Conservation (phyloP, 2,888 invertebrate species). For the Chymomyza caudatula region DNA sequence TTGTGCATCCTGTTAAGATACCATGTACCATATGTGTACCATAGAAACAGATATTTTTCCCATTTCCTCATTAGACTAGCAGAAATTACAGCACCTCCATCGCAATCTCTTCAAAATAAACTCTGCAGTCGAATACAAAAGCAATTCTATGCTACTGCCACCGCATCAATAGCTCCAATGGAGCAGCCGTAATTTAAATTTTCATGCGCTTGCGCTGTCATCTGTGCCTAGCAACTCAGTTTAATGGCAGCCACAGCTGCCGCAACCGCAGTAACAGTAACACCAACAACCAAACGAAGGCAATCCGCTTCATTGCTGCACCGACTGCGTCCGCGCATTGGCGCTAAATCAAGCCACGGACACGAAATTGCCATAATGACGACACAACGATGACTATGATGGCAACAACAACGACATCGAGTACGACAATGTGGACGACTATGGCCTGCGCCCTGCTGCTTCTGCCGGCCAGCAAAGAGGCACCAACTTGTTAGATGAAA, state of each 20-base stretch:
- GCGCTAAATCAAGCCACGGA: conserved; percentile 69
- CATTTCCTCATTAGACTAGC: not conserved
- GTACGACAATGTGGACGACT: not conserved
- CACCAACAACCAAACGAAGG: not conserved
- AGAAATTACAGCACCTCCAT: not conserved
- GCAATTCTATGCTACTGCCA: not conserved
- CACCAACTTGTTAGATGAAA: conserved; percentile 11
- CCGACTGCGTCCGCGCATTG: conserved; percentile 28
- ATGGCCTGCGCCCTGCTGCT: conserved; percentile 14
- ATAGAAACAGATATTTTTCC: too few relatives aligned
- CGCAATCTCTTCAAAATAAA: not conserved
- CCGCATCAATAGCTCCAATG: conserved; percentile 16
- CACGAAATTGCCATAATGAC: conserved; percentile 74
- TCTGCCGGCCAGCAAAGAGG: conserved; percentile 5
- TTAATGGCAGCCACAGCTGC: conserved; percentile 48
- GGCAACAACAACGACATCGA: conserved; percentile 11
- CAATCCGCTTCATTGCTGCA: conserved; percentile 9
- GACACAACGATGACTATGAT: conserved; percentile 40
- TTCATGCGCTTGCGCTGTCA: conserved; percentile 60
- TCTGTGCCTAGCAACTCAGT: conserved; percentile 55
- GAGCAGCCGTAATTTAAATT: conserved; percentile 63
- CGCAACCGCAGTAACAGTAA: not conserved
- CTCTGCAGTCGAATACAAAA: not conserved
- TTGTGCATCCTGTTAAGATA: too few relatives aligned
- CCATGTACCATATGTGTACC: too few relatives aligned